Evolutionary conservation across 1,140 invertebrate genomes (phyloP), one percentile per base, ranked within the genome.

Genomic region (Drosophila quadrilineata): DNA sequence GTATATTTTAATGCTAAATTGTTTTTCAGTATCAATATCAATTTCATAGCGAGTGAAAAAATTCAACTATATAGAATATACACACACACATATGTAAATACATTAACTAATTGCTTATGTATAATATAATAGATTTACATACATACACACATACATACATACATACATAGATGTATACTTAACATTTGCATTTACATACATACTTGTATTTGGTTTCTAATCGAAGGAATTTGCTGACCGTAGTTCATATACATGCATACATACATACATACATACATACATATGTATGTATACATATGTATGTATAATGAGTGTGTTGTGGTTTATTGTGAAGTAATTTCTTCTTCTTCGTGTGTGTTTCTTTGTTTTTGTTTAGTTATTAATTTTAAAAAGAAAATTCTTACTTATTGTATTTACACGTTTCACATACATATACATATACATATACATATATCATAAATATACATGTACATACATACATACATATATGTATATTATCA

Each of bases 201-300:
- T 26, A 12, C n/a, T n/a, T n/a, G n/a, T n/a, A n/a, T 45, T 43
- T 49, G 12, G 5, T 40, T 38, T 52, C 59, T 71, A 60, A 24
- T 57, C 65, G 53, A 59, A 48, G 45, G 67, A 71, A 60, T 66
- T 41, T 53, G 33, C 22, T 48, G 46, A 57, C 52, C 60, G 62
- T 57, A 49, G 36, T 50, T 62, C n/a, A n/a, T n/a, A n/a, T n/a
- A n/a, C n/a, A n/a, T n/a, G n/a, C n/a, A n/a, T n/a, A n/a, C n/a
- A n/a, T n/a, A n/a, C n/a, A n/a, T n/a, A n/a, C n/a, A n/a, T n/a
- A n/a, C n/a, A n/a, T n/a, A n/a, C n/a, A n/a, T n/a, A n/a, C n/a
- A 16, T 40, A 40, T 43, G 6, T 36, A 50, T 35, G 29, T 31
- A 21, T 12, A 16, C 17, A 14, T 28, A 29, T 38, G n/a, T 14